phyloP scores from a whole-genome alignment of 2,113 vertebrate species.

The Nibea albiflora region DNA sequence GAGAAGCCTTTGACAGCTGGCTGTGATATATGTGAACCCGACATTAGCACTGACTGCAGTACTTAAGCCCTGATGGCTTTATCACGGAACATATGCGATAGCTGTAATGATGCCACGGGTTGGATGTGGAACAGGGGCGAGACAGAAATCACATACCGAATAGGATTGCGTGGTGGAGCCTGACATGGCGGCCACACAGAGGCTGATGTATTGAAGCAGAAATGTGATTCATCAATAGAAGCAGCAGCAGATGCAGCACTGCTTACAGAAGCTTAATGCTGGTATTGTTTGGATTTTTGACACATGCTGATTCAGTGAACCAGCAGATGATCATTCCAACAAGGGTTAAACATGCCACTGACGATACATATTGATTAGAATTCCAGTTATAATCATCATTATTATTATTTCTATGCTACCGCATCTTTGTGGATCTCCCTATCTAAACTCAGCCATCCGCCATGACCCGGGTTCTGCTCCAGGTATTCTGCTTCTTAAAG shows the following conservation, averaged over 20 bases:
- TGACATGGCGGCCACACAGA: not conserved
- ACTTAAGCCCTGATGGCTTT: conserved; percentile 27
- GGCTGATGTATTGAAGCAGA: not conserved
- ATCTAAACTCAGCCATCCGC: too few species aligned
- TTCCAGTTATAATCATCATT: too few species aligned
- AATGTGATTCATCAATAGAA: not conserved
- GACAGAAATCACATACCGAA: not conserved
- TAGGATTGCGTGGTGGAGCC: not conserved
- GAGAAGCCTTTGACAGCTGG: conserved; percentile 36
- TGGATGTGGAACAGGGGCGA: not conserved
- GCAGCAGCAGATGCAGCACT: not conserved
- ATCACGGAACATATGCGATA: conserved; percentile 14
- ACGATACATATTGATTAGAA: not conserved
- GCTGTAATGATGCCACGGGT: conserved; percentile 12
- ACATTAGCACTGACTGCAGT: conserved; percentile 6
- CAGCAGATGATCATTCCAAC: not conserved
- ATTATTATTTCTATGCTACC: too few species aligned
- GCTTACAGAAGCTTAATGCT: not conserved
- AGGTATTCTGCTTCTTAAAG: too few species aligned
- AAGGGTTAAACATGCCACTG: not conserved
- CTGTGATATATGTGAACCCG: conserved; percentile 6
- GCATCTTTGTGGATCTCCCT: too few species aligned
- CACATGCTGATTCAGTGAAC: not conserved
- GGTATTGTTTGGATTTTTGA: not conserved
- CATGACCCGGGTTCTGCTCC: too few species aligned